Percentiles rank a stretch among this genome's conserved stretches.
Evolutionary conservation across 2,888 invertebrate genomes (phyloP).

Genomic region (Xanthorhoe spadicearia): DNA sequence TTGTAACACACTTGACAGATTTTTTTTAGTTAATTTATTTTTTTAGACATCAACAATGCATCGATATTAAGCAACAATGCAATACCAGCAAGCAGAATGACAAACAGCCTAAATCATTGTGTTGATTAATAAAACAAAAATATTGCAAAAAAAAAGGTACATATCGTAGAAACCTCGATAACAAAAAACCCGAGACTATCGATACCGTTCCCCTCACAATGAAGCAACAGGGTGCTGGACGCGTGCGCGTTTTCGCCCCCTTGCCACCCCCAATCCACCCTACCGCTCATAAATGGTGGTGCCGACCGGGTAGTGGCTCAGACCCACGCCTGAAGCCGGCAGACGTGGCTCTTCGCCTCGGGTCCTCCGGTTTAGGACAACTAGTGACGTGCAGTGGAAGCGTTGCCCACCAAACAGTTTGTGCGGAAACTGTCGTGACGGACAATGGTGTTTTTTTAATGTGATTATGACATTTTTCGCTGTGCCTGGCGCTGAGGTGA

Average conservation of each 20-base stretch:
- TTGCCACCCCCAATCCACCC: constrained; percentile 55
- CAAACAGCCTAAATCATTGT: too few relatives aligned
- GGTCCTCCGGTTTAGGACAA: constrained; percentile 47
- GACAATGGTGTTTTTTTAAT: constrained; percentile 55
- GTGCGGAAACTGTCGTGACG: constrained; percentile 55
- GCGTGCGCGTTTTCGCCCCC: constrained; percentile 72
- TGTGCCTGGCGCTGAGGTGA: constrained; percentile 51
- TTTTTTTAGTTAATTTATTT: too few relatives aligned
- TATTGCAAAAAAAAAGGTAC: not conserved
- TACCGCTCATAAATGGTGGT: constrained; percentile 65
- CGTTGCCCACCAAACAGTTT: constrained; percentile 51
- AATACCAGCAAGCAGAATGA: too few relatives aligned
- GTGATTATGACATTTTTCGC: constrained; percentile 58
- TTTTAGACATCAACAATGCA: too few relatives aligned
- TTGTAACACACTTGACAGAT: too few relatives aligned
- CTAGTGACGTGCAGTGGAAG: constrained; percentile 60
- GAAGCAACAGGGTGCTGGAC: constrained; percentile 84
- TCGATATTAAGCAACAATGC: too few relatives aligned
- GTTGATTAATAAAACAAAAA: not conserved
- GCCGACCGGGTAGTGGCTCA: constrained; percentile 65
- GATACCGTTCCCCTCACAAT: constrained; percentile 56
- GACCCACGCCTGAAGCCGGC: constrained; percentile 65
- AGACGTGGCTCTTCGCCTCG: constrained; percentile 55
- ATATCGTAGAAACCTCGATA: not conserved
- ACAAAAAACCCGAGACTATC: constrained; percentile 42